Evolutionary conservation across 2,113 vertebrate species (phyloP).

Genomic region (Phalacrocorax aristotelis): DNA sequence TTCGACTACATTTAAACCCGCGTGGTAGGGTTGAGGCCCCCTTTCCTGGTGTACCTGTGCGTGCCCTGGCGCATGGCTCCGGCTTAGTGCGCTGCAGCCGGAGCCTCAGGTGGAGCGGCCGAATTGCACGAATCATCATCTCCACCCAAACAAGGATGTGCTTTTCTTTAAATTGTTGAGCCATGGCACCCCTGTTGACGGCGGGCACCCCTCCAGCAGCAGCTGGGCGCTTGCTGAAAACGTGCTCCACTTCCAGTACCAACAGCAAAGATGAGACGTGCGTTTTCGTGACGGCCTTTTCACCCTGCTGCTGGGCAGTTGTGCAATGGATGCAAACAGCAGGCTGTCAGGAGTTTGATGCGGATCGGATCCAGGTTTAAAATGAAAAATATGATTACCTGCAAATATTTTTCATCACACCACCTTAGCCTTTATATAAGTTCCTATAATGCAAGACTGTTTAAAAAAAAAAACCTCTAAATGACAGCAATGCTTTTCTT

Average conservation of each 20-base stretch:
- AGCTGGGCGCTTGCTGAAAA: neutral
- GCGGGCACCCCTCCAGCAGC: neutral
- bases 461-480: neutral
- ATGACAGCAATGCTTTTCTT: neutral
- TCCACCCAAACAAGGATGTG: neutral
- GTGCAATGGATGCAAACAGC: neutral
- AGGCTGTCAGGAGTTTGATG: neutral
- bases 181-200: no score
- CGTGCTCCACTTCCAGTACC: neutral
- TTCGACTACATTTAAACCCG: neutral
- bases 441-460: neutral
- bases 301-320: neutral
- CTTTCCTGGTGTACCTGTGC: neutral
- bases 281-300: neutral
- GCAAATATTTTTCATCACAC: neutral
- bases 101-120: fast-evolving
- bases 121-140: fast-evolving
- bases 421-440: neutral
- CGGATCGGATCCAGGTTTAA: neutral
- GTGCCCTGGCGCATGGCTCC: neutral
- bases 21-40: neutral
- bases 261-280: no score
- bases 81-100: neutral
- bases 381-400: neutral
- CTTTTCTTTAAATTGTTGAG: neutral